Conservation (phyloP, 2,797 vertebrate genomes). For the Buceros bicornis region DNA sequence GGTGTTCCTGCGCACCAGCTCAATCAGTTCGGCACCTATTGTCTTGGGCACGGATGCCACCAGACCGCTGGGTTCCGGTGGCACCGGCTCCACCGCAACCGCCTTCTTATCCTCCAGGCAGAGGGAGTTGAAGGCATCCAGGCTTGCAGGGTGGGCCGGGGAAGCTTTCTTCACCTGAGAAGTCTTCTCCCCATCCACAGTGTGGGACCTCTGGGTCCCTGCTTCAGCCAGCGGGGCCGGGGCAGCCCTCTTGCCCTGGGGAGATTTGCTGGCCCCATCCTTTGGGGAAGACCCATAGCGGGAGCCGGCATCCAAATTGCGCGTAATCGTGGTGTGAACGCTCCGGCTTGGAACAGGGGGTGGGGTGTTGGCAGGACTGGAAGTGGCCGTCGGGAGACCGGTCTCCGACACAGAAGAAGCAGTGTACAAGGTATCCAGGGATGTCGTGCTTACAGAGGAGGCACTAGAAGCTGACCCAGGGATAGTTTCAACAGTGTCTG, state of each 20-base stretch:
- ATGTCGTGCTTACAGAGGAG: slow-evolving; percentile 88
- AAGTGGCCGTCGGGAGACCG: slow-evolving; percentile 77
- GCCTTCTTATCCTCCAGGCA: slow-evolving; percentile 73
- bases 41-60: slow-evolving; percentile 84
- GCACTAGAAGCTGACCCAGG: slow-evolving; percentile 82
- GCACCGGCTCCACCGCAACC: neutral
- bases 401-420: slow-evolving; percentile 87
- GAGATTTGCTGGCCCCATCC: slow-evolving; percentile 69
- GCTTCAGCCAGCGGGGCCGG: slow-evolving; percentile 37
- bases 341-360: slow-evolving; percentile 92
- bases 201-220: slow-evolving; percentile 34
- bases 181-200: slow-evolving; percentile 48
- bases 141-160: slow-evolving; percentile 16
- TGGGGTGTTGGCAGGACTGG: slow-evolving; percentile 89
- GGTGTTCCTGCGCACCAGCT: slow-evolving; percentile 96
- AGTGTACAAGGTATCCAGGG: slow-evolving; percentile 89
- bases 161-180: slow-evolving; percentile 58
- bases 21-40: slow-evolving; percentile 93
- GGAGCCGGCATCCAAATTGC: slow-evolving; percentile 58
- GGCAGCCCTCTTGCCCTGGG: slow-evolving; percentile 65
- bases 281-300: slow-evolving; percentile 78
- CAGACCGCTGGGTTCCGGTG: slow-evolving; percentile 15
- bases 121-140: slow-evolving; percentile 77
- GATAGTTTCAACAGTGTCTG: slow-evolving; percentile 65
- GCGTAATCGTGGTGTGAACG: slow-evolving; percentile 78